Evolutionary conservation across 2,888 invertebrate species (phyloP), one percentile per base, ranked within the genome.

Genomic region (Coenonympha arcania): DNA sequence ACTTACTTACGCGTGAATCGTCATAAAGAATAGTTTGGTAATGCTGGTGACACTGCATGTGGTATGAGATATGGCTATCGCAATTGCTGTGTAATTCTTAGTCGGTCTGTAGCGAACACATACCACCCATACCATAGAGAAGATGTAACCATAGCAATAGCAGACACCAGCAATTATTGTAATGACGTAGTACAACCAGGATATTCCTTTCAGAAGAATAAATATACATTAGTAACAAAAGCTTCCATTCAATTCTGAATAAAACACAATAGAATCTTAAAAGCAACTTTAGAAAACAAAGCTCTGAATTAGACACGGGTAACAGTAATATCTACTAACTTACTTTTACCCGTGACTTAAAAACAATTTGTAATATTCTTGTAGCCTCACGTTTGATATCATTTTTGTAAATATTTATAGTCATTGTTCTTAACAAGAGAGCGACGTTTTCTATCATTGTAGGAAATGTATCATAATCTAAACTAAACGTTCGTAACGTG

Each of bases 381-480:
- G 63, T 6, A 0, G 1, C 11, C 64, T 62, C 62, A 75, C 75
- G 58, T 48, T 60, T 59, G 2, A 15, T 64, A 48, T 67, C 57
- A 4, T 62, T 55, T 8, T 45, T 60, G 50, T 75, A 69, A 26
- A 77, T 60, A 48, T 72, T 69, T 1, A 79, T 58, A 0, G 68
- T 61, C 3, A 76, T 48, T 0, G 56, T 39, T 37, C 72, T 56
- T 15, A 77, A 59, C 48, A 77, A 50, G n/a, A 57, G 24, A 1
- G 66, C 61, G 0, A 72, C 60, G 49, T 79, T 78, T 48, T 63
- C 64, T n/a, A 76, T 11, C 70, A 78, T 73, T 0, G 71, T 72
- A 0, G 72, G 65, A 22, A 79, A 56, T 22, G 75, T 73, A 31
- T 69, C 71, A 41, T 68, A 60, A 4, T 58, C 33, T 1, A 54